Evolutionary conservation across 2,113 vertebrate species (phyloP).

Genomic region (Nyctibius bracteatus): DNA sequence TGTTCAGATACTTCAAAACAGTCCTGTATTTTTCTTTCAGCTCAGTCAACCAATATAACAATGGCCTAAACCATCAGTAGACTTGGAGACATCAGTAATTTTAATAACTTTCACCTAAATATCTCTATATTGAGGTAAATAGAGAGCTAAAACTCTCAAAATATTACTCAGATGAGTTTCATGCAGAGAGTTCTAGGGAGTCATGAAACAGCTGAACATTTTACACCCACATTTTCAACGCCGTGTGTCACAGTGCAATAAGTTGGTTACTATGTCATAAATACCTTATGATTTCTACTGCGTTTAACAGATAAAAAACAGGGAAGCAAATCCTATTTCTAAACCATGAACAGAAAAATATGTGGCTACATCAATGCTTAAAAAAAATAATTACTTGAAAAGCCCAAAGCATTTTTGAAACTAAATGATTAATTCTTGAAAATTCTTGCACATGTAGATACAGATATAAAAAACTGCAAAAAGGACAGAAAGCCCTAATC

Average conservation of each 20-base stretch:
- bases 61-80: not conserved
- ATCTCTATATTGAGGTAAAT: not conserved
- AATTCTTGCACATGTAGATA: not conserved
- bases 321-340: not conserved
- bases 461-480: not conserved
- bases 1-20: not conserved
- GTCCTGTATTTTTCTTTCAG: not conserved
- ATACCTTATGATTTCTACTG: not conserved
- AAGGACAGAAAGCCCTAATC: not conserved
- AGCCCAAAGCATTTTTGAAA: not conserved
- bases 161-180: fast-evolving
- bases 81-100: not conserved
- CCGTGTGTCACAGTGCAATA: not conserved
- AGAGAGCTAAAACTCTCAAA: not conserved
- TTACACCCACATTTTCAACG: not conserved
- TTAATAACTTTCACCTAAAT: not conserved
- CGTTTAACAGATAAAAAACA: not conserved
- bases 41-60: not conserved
- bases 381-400: not conserved
- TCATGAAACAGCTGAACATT: not conserved
- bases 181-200: not conserved
- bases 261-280: not conserved
- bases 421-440: not conserved
- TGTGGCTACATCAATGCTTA: not conserved
- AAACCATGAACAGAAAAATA: not conserved